Percentiles rank a stretch among this genome's conserved stretches.
Conservation (phyloP, 2,888 invertebrate genomes). For the Hipparchia semele region DNA sequence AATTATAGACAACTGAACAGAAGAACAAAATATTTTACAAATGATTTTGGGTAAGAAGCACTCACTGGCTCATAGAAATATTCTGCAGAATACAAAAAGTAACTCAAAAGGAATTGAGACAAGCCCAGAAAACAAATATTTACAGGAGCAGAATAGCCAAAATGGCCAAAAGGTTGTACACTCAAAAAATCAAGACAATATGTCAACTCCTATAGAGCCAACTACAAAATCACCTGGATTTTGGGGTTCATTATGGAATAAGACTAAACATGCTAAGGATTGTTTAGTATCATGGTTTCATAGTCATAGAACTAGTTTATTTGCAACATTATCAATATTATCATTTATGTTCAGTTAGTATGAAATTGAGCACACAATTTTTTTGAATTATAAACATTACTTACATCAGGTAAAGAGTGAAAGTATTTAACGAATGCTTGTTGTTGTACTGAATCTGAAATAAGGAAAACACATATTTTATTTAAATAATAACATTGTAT, state of each 20-base stretch:
- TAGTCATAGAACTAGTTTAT: constrained; percentile 45
- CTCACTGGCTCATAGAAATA: constrained; percentile 2
- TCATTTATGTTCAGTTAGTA: not conserved
- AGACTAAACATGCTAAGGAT: constrained; percentile 76
- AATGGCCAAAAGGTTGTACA: not conserved
- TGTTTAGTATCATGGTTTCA: constrained; percentile 80
- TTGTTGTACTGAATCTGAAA: constrained; percentile 88
- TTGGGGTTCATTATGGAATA: constrained; percentile 81
- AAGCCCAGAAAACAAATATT: too few species aligned
- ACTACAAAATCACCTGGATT: constrained; percentile 75
- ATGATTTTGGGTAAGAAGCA: not conserved
- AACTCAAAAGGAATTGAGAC: not conserved
- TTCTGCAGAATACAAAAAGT: not conserved
- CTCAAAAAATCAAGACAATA: constrained; percentile 28
- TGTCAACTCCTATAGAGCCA: constrained; percentile 47
- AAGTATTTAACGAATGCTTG: constrained; percentile 87
- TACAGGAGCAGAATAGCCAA: not conserved
- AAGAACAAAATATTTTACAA: not conserved
- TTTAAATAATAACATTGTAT: not conserved
- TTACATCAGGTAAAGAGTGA: constrained; percentile 87
- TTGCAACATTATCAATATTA: not conserved
- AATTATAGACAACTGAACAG: not conserved
- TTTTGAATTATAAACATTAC: constrained; percentile 42
- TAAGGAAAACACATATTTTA: constrained; percentile 29
- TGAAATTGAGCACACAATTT: not conserved